Percentiles rank a stretch among this genome's conserved stretches.
phyloP scores from a whole-genome alignment of 2,888 invertebrate genomes.

The Cremastinae sp. region DNA sequence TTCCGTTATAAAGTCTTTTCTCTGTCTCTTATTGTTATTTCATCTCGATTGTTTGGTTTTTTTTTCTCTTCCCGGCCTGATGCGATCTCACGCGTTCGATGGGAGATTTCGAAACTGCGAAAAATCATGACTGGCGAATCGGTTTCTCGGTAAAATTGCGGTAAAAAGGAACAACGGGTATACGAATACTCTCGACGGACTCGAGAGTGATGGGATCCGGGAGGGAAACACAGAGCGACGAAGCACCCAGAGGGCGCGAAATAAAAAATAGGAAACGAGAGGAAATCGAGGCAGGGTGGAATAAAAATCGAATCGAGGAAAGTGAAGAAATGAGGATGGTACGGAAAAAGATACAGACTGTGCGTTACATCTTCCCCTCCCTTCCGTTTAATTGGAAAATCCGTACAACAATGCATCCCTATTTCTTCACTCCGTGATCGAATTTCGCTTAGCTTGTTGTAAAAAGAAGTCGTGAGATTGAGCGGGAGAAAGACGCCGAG shows the following conservation, averaged over 20 bases:
- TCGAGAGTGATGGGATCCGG: conserved; percentile 38
- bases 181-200: conserved; percentile 1
- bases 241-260: conserved; percentile 11
- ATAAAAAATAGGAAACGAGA: conserved; percentile 16
- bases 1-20: conserved; percentile 24
- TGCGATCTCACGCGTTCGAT: conserved; percentile 23
- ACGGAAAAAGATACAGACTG: conserved; percentile 43
- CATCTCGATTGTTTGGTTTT: conserved; percentile 3
- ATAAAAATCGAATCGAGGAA: conserved; percentile 36
- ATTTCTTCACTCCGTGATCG: conserved; percentile 58
- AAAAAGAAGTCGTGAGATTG: conserved; percentile 23
- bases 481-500: conserved; percentile 8
- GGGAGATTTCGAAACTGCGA: conserved; percentile 35
- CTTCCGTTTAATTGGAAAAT: conserved; percentile 74
- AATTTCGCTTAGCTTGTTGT: conserved; percentile 43
- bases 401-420: conserved; percentile 71
- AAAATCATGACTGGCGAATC: conserved; percentile 40
- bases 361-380: conserved; percentile 44
- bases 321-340: conserved; percentile 44
- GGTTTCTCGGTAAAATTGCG: conserved; percentile 19
- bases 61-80: no score
- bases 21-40: conserved; percentile 24
- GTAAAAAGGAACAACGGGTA: conserved; percentile 26
- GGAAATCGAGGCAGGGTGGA: conserved; percentile 16
- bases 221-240: conserved; percentile 24